A percentile compares a stretch with the other conserved stretches of the same genome.
These are phyloP conservation scores for Gobiocypris rarus DNA, from an alignment of 2,113 vertebrate genomes.

Conservation along the genomic window DNA sequence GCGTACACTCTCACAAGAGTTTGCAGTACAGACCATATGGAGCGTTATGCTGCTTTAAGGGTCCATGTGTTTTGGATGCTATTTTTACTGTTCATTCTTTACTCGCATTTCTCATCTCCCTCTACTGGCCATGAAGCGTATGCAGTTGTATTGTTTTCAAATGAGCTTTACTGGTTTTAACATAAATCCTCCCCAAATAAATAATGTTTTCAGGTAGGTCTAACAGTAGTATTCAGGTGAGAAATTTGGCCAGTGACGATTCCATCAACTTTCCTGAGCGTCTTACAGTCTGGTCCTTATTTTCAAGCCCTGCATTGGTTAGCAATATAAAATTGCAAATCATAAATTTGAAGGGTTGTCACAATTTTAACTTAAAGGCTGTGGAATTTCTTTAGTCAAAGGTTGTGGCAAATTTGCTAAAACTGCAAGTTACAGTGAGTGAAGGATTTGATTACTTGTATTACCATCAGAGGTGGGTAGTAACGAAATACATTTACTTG, in stretches of 20 bases:
- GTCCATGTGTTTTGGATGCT: not conserved
- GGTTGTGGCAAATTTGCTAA: not conserved
- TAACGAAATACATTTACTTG: too few species aligned
- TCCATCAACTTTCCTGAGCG: not conserved
- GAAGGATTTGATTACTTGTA: not conserved
- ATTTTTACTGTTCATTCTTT: conserved; percentile 21
- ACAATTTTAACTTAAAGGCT: not conserved
- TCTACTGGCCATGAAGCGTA: conserved; percentile 38
- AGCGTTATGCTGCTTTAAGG: not conserved
- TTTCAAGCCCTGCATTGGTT: not conserved
- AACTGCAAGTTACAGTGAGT: not conserved
- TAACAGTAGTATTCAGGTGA: not conserved
- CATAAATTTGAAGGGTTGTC: not conserved
- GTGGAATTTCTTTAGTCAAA: not conserved
- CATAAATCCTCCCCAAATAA: not conserved
- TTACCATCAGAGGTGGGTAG: too few species aligned
- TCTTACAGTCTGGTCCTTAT: not conserved
- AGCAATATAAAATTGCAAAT: too few species aligned
- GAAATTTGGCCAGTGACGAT: not conserved
- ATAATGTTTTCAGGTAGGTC: not conserved
- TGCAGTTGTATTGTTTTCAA: not conserved
- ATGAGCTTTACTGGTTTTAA: not conserved
- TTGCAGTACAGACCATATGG: conserved; percentile 8
- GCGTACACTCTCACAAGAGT: not conserved
- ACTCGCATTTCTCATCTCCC: not conserved